Conservation (phyloP, 2,888 invertebrate genomes). For the Liopterus haemorrhoidalis region DNA sequence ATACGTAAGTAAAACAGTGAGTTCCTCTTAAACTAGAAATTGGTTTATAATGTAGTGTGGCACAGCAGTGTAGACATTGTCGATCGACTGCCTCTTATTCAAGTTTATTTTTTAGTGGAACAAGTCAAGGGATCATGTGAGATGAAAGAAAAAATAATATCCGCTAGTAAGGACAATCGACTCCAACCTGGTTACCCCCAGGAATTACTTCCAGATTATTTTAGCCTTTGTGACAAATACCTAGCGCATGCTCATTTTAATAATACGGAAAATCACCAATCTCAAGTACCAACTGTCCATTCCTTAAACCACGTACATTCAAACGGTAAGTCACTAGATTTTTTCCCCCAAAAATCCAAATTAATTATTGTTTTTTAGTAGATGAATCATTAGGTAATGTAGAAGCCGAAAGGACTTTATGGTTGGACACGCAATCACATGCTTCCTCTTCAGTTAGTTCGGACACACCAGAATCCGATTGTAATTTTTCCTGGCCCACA, state of each 20-base stretch:
- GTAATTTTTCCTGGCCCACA: slow-evolving; percentile 65
- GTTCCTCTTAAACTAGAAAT: not conserved
- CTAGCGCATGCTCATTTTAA: slow-evolving; percentile 21
- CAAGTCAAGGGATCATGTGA: slow-evolving; percentile 67
- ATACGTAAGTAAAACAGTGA: slow-evolving; percentile 54
- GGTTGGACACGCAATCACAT: slow-evolving; percentile 65
- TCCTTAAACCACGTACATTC: slow-evolving; percentile 16
- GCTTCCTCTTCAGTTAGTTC: slow-evolving; percentile 59
- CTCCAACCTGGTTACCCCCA: slow-evolving; percentile 54
- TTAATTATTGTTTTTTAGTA: slow-evolving; percentile 39
- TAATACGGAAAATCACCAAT: slow-evolving; percentile 17
- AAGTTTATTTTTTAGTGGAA: slow-evolving; percentile 53
- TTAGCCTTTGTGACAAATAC: slow-evolving; percentile 18
- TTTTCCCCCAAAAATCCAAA: not conserved
- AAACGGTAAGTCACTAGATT: slow-evolving; percentile 16
- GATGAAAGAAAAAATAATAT: slow-evolving; percentile 59
- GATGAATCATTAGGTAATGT: slow-evolving; percentile 44
- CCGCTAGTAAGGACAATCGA: slow-evolving; percentile 58
- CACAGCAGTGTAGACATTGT: not conserved
- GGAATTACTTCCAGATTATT: slow-evolving; percentile 38
- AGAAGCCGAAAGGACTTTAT: slow-evolving; percentile 60
- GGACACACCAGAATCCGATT: slow-evolving; percentile 54
- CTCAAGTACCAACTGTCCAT: slow-evolving; percentile 24
- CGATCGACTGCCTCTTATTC: not conserved
- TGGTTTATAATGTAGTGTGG: not conserved